Evolutionary conservation across 1,140 invertebrate genomes (phyloP).

Genomic region (Platyscapa corneri): DNA sequence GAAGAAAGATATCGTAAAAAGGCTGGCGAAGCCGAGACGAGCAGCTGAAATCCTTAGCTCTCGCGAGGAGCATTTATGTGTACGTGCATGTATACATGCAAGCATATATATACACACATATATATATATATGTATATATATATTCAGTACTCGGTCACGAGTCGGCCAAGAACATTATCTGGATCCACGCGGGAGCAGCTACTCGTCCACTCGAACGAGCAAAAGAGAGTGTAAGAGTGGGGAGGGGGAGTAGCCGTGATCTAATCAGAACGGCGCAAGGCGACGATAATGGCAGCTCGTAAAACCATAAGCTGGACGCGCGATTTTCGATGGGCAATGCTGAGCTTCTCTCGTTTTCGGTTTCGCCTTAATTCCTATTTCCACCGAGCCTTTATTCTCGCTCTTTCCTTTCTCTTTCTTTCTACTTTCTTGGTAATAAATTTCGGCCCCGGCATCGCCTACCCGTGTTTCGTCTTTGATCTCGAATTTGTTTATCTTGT

Average conservation of each 20-base stretch:
- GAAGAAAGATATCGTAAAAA: not conserved
- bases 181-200: conserved; percentile 52
- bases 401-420: conserved; percentile 47
- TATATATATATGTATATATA: not conserved
- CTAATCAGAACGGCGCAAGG: conserved; percentile 61
- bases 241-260: conserved; percentile 53
- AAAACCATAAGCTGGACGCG: conserved; percentile 61
- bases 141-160: conserved; percentile 34
- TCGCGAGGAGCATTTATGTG: not conserved
- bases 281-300: conserved; percentile 62
- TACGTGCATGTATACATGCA: too few relatives aligned
- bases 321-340: conserved; percentile 49
- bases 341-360: conserved; percentile 27
- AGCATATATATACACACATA: too few relatives aligned
- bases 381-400: conserved; percentile 30
- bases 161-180: conserved; percentile 44
- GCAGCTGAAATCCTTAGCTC: conserved; percentile 6
- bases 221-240: conserved; percentile 2
- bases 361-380: conserved; percentile 13
- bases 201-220: conserved; percentile 18
- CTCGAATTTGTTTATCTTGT: not conserved
- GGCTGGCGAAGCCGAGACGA: not conserved
- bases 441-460: not conserved
- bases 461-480: not conserved
- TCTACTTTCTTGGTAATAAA: not conserved